phyloP scores from a whole-genome alignment of 2,888 invertebrate species.

The Panzeria rudis region DNA sequence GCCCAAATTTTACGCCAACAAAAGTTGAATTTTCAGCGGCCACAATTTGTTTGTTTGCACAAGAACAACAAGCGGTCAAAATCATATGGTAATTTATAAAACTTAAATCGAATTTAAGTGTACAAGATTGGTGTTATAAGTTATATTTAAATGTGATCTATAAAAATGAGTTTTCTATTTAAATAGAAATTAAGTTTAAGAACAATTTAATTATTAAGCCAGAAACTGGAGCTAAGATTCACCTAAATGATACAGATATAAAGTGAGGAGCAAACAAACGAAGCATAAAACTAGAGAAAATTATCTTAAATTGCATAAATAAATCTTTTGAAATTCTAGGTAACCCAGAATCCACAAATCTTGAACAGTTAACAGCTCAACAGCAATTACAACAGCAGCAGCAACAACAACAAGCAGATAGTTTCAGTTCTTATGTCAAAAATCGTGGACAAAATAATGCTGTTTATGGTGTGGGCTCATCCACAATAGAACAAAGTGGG shows the following conservation, averaged over 20 bases:
- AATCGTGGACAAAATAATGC: slow-evolving; percentile 88
- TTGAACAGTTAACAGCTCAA: slow-evolving; percentile 46
- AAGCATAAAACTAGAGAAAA: slow-evolving; percentile 44
- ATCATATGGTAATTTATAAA: too few relatives aligned
- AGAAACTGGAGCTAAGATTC: too few relatives aligned
- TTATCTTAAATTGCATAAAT: slow-evolving; percentile 16
- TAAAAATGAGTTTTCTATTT: too few relatives aligned
- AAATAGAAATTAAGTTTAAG: too few relatives aligned
- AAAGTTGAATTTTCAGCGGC: too few relatives aligned
- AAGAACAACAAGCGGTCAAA: too few relatives aligned
- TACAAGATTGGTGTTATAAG: too few relatives aligned
- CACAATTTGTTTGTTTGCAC: too few relatives aligned
- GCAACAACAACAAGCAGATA: slow-evolving; percentile 54
- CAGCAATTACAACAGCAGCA: slow-evolving; percentile 55
- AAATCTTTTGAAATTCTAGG: slow-evolving; percentile 46
- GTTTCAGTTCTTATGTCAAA: slow-evolving; percentile 83
- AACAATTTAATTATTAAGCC: too few relatives aligned
- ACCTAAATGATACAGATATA: slow-evolving; percentile 42
- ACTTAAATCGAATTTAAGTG: too few relatives aligned
- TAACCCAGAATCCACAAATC: slow-evolving; percentile 58
- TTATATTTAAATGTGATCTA: too few relatives aligned
- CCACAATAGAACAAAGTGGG: slow-evolving; percentile 78
- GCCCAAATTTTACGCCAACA: too few relatives aligned
- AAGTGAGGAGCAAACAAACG: slow-evolving; percentile 20
- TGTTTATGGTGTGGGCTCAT: slow-evolving; percentile 43